phyloP scores from a whole-genome alignment of 2,888 invertebrate genomes.

The Trissonchulus sp. region DNA sequence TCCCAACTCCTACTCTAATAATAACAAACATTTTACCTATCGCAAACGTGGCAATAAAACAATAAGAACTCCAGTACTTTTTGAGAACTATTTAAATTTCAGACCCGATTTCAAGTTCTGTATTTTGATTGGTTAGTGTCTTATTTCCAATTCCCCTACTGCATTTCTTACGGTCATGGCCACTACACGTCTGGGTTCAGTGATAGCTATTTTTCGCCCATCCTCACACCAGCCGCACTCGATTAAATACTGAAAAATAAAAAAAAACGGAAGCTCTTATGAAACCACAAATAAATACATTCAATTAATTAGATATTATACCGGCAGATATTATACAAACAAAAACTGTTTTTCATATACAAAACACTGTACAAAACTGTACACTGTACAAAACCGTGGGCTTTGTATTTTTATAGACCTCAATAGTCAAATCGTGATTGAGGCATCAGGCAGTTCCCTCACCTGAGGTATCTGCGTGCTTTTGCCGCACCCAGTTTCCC shows the following conservation, averaged over 20 bases:
- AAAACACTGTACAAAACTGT: neutral
- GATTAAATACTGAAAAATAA: conserved; percentile 67
- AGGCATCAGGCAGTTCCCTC: conserved; percentile 45
- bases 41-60: no score
- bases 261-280: neutral
- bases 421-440: neutral
- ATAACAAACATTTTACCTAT: no score
- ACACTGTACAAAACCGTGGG: neutral
- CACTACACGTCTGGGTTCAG: conserved; percentile 84
- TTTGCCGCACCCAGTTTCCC: conserved; percentile 93
- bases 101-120: no score
- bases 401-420: no score
- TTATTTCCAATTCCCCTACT: no score
- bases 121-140: no score
- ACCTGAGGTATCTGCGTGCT: conserved; percentile 93
- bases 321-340: conserved; percentile 15
- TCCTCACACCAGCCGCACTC: conserved; percentile 76
- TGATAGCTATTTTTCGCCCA: conserved; percentile 72
- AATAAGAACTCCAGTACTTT: no score
- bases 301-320: no score
- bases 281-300: conserved; percentile 28
- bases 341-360: conserved; percentile 34
- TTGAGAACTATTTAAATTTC: no score
- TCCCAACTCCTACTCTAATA: no score
- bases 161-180: conserved; percentile 63